These are phyloP conservation scores for Argynnis bischoffii DNA, from an alignment of 2,888 invertebrate genomes.

Conservation along the genomic window DNA sequence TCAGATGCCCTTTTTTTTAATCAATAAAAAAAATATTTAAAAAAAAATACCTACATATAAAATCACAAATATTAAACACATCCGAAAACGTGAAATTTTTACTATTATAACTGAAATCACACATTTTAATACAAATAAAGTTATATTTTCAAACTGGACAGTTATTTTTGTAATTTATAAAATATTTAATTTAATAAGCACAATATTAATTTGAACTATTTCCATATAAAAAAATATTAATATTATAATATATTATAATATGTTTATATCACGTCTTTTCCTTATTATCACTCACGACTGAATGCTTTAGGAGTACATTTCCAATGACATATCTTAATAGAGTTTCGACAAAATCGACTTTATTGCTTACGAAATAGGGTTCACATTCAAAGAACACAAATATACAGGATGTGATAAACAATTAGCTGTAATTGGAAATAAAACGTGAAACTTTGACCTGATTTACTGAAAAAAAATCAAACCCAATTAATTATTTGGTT, in stretches of 20 bases:
- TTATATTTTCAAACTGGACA: too few species aligned
- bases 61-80: conserved; percentile 32
- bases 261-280: conserved; percentile 13
- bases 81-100: conserved; percentile 16
- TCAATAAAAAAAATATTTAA: background rate
- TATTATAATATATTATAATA: background rate
- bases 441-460: conserved; percentile 5
- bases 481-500: background rate
- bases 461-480: background rate
- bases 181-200: too few species aligned
- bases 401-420: conserved; percentile 29
- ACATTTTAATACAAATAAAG: conserved; percentile 4
- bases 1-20: background rate
- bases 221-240: background rate
- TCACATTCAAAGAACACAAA: background rate
- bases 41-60: conserved; percentile 31
- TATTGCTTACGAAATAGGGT: background rate
- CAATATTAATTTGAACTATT: background rate
- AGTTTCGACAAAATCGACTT: conserved; percentile 4
- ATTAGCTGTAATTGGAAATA: conserved; percentile 27
- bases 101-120: conserved; percentile 10
- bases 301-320: background rate
- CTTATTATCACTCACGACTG: background rate
- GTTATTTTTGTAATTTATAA: too few species aligned
- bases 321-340: background rate